Percentiles rank a stretch among this genome's conserved stretches.
phyloP scores from a whole-genome alignment of 1,140 invertebrate species.

The Lerema accius region DNA sequence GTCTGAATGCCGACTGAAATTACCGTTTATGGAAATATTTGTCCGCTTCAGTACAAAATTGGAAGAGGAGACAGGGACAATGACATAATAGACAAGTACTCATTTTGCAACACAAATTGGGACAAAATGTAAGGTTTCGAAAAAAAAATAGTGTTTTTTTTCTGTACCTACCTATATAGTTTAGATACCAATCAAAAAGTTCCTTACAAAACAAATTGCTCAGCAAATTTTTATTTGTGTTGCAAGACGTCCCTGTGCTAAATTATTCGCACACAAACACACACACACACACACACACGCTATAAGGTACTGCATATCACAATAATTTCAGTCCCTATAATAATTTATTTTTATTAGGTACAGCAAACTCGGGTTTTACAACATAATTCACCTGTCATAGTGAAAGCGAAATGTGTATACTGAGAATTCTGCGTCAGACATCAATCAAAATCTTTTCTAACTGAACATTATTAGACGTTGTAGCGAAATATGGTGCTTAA shows the following conservation, averaged over 20 bases:
- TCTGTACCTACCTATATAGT: too few species aligned
- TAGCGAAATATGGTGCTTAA: too few species aligned
- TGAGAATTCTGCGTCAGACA: too few species aligned
- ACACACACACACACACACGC: too few species aligned
- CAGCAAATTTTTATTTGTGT: conserved; percentile 7
- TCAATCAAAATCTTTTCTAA: too few species aligned
- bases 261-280: conserved; percentile 5
- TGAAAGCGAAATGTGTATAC: too few species aligned
- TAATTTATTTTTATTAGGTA: conserved; percentile 11
- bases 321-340: background rate
- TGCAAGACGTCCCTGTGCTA: conserved; percentile 3
- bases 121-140: too few species aligned
- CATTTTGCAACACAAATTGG: too few species aligned
- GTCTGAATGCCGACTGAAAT: conserved; percentile 21
- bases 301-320: background rate
- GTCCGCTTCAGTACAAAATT: conserved; percentile 2
- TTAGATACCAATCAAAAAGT: background rate
- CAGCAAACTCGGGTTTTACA: background rate
- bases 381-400: background rate
- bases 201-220: background rate
- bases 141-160: too few species aligned
- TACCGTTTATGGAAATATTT: conserved; percentile 19
- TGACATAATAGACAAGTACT: too few species aligned
- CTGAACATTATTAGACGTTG: too few species aligned
- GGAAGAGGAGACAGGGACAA: too few species aligned